Conservation (phyloP, 1,140 invertebrate species). For the Sarcophaga peregrina region DNA sequence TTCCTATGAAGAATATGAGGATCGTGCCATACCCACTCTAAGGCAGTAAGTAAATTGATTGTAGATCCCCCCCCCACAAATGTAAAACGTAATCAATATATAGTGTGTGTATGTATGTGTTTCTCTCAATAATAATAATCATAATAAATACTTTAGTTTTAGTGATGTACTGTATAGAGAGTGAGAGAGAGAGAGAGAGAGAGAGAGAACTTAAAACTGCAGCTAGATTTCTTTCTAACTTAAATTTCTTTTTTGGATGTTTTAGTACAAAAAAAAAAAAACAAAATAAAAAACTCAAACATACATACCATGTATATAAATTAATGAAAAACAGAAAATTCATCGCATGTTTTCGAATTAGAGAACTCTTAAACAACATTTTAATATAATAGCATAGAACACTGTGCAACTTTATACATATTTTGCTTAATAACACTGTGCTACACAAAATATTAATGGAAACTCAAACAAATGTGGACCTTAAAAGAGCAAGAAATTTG, state of each 20-base stretch:
- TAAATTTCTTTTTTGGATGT: conserved; percentile 30
- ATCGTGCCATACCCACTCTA: conserved; percentile 82
- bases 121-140: not conserved
- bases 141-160: not conserved
- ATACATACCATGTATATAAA: not conserved
- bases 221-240: conserved; percentile 1
- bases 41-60: conserved; percentile 75
- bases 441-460: too few relatives aligned
- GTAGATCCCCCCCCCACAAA: conserved; percentile 15
- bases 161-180: not conserved
- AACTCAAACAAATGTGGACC: too few relatives aligned
- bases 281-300: not conserved
- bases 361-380: too few relatives aligned
- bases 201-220: not conserved
- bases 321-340: not conserved
- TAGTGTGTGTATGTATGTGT: conserved; percentile 25
- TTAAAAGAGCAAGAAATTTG: too few relatives aligned
- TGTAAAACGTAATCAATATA: not conserved
- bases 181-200: not conserved
- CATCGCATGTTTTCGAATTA: not conserved
- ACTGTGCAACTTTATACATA: too few relatives aligned
- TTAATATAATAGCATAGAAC: too few relatives aligned
- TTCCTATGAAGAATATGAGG: conserved; percentile 89
- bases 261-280: too few relatives aligned
- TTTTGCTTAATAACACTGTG: too few relatives aligned